Conservation (phyloP, 2,797 vertebrate species). For the Enteromius afrohamiltoni region DNA sequence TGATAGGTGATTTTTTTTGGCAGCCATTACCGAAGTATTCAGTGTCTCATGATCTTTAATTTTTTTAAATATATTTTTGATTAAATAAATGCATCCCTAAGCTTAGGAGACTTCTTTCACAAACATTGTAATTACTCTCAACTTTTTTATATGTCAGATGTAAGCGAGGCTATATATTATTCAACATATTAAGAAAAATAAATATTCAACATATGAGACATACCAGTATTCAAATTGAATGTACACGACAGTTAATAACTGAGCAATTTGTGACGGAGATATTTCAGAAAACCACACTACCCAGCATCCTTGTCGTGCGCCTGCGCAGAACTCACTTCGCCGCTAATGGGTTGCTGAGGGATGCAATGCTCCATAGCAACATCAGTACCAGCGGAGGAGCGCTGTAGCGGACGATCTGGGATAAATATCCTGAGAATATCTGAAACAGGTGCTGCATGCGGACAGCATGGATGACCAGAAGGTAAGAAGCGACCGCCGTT, state of each 20-base stretch:
- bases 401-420: slow-evolving; percentile 51
- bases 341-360: slow-evolving; percentile 74
- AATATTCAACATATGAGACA: background rate
- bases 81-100: background rate
- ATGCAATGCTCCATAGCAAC: slow-evolving; percentile 77
- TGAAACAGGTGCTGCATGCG: slow-evolving; percentile 58
- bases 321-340: slow-evolving; percentile 68
- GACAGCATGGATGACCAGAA: slow-evolving; percentile 81
- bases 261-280: background rate
- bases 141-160: background rate
- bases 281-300: slow-evolving; percentile 67
- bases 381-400: slow-evolving; percentile 74
- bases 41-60: background rate
- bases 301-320: slow-evolving; percentile 68
- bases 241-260: background rate
- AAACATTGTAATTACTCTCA: background rate
- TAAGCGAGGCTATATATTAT: background rate
- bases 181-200: background rate
- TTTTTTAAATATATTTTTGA: background rate
- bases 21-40: background rate
- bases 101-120: background rate
- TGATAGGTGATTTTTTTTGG: background rate
- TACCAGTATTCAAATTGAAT: background rate
- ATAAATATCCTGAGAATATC: slow-evolving; percentile 50
- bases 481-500: slow-evolving; percentile 68